A percentile compares a stretch with the other conserved stretches of the same genome.
Conservation (phyloP, 1,140 invertebrate species). For the Brachionus sp. region DNA sequence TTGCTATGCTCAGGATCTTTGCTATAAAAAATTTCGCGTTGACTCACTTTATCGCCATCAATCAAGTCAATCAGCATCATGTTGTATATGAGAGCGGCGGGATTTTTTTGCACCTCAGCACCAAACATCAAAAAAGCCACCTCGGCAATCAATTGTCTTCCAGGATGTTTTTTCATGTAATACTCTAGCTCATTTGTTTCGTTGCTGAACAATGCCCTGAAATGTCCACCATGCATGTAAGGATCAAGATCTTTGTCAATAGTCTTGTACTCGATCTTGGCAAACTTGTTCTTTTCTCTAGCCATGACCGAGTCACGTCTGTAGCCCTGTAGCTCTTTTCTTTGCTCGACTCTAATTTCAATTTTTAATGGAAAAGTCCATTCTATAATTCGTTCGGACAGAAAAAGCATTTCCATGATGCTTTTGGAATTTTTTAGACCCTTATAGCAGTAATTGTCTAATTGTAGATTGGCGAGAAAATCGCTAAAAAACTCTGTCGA, state of each 20-base stretch:
- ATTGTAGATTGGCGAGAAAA: conserved; percentile 43
- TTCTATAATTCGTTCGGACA: conserved; percentile 7
- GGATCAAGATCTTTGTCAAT: conserved; percentile 37
- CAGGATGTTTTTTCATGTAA: conserved; percentile 45
- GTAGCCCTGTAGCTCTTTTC: conserved; percentile 24
- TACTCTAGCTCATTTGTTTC: conserved; percentile 36
- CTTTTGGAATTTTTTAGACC: conserved; percentile 37
- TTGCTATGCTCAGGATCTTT: conserved; percentile 27
- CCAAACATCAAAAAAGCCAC: conserved; percentile 45
- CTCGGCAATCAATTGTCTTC: conserved; percentile 21
- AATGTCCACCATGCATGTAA: conserved; percentile 35
- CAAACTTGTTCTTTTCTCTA: conserved; percentile 1
- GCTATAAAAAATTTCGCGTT: conserved; percentile 31
- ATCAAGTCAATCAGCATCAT: conserved; percentile 44
- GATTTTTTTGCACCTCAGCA: conserved; percentile 38
- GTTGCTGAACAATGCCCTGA: conserved; percentile 36
- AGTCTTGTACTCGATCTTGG: conserved; percentile 7
- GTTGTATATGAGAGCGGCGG: conserved; percentile 40
- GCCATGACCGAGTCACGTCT: neutral
- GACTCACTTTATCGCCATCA: conserved; percentile 40
- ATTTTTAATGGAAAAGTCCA: conserved; percentile 39
- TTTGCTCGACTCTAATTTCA: conserved; percentile 14
- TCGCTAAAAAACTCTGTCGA: conserved; percentile 40
- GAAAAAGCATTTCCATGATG: neutral
- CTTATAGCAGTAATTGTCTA: conserved; percentile 41